Conservation (phyloP, 2,113 vertebrate genomes). For the Motacilla tschutschensis region DNA sequence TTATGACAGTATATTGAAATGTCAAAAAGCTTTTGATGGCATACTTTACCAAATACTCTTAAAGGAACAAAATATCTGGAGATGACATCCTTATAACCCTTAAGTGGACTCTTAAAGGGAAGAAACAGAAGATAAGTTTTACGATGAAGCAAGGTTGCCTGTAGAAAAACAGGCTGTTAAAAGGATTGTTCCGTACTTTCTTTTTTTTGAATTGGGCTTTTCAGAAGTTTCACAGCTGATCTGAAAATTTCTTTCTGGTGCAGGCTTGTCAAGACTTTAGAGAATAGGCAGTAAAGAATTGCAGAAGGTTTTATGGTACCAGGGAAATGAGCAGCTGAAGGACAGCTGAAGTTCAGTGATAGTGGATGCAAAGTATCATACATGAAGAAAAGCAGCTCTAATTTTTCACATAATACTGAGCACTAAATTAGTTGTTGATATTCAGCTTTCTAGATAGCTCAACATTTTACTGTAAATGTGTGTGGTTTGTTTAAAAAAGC, state of each 20-base stretch:
- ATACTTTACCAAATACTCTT: not conserved
- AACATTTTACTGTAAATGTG: not conserved
- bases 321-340: not conserved
- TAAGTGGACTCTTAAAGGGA: not conserved
- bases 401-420: not conserved
- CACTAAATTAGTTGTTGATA: not conserved
- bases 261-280: not conserved
- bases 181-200: not conserved
- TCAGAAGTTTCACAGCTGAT: not conserved
- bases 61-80: not conserved
- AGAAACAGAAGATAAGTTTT: not conserved
- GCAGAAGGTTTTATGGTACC: not conserved
- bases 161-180: not conserved
- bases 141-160: not conserved
- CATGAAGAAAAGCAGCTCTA: not conserved
- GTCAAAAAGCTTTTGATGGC: not conserved
- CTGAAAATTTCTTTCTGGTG: not conserved
- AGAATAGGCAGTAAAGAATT: not conserved
- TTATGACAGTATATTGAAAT: not conserved
- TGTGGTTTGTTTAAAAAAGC: not conserved
- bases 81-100: not conserved
- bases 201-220: not conserved
- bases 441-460: not conserved
- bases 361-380: not conserved
- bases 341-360: not conserved